Base-by-base conservation (phyloP, 1,140 invertebrate genomes). In the Venturia canescens region DNA sequence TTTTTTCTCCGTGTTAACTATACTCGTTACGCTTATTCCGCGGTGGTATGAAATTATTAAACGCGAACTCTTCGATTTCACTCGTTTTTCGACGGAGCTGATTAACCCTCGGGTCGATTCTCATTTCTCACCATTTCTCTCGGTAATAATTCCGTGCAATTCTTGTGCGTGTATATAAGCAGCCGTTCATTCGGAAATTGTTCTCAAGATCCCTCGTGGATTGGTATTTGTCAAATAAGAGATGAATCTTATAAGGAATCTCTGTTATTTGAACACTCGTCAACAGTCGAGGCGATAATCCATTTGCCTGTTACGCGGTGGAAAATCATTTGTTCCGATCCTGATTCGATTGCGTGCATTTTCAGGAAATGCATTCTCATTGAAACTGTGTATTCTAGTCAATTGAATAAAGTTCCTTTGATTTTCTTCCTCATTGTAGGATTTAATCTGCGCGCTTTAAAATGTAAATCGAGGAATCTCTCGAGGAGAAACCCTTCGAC, bases 11-110 rank as follows among this genome's bases (percentile, higher is more conserved):
- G 21, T 69, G 66, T 69, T 31, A 69, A 69, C 66, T 69, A n/a
- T n/a, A 69, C 66, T 69, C 66, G 66, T 69, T 69, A 69, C 66
- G 66, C 66, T 69, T 29, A n/a, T n/a, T n/a, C n/a, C n/a, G n/a
- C 29, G 29, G 27, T 29, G 66, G 66, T 29, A 69, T 29, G 29
- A 69, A 69, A 69, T 69, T 34, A 69, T 69, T 29, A 29, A n/a
- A 69, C 66, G 66, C n/a, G 15, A 69, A 34, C 29, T 69, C 66
- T 69, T 29, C 38, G 29, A n/a, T 69, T 29, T 69, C 66, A 69
- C 29, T 21, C 13, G 5, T 69, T 69, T 69, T 31, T 3, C 66
- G 29, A 31, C 66, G 16, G 29, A 11, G 60, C 60, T 29, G 29
- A 69, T 31, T 31, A 18, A 29, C 66, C 66, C 66, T 6, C 27